Conservation (phyloP, 37 sponge, comb jelly and placozoan species). For the Bolinopsis microptera region DNA sequence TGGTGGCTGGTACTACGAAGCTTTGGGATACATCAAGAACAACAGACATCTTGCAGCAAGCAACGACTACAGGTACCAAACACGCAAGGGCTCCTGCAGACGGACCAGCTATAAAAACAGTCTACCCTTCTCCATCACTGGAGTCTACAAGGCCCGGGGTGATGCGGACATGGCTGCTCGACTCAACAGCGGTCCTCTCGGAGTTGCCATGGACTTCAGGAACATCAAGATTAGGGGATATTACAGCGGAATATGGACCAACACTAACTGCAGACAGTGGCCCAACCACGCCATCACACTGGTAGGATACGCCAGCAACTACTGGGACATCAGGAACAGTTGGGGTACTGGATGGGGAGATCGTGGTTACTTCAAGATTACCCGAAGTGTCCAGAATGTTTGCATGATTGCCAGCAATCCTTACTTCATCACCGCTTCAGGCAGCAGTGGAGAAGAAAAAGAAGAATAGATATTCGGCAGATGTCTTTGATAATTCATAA, state of each 20-base stretch:
- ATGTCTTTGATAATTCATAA: too few relatives aligned
- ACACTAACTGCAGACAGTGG: background rate
- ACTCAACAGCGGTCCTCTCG: background rate
- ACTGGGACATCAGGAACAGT: constrained; percentile 30
- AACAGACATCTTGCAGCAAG: background rate
- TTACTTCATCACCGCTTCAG: background rate
- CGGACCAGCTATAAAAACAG: background rate
- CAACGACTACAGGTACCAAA: background rate
- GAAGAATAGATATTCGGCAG: too few relatives aligned
- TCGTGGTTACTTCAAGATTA: background rate
- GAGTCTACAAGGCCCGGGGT: background rate
- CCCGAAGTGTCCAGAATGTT: background rate
- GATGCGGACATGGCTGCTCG: background rate
- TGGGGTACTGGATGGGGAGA: constrained; percentile 35
- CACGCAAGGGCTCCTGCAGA: background rate
- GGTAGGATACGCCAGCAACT: background rate
- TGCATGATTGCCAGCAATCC: background rate
- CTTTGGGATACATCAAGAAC: background rate
- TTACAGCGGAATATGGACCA: background rate
- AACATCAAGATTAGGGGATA: constrained; percentile 32
- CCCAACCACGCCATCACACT: constrained; percentile 29
- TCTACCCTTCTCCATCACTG: background rate
- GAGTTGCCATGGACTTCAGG: constrained; percentile 39
- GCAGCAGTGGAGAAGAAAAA: background rate
- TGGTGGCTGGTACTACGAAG: background rate